These are phyloP conservation scores for Platorchestia sp. DNA, from an alignment of 1,140 invertebrate genomes.

Conservation along the genomic window DNA sequence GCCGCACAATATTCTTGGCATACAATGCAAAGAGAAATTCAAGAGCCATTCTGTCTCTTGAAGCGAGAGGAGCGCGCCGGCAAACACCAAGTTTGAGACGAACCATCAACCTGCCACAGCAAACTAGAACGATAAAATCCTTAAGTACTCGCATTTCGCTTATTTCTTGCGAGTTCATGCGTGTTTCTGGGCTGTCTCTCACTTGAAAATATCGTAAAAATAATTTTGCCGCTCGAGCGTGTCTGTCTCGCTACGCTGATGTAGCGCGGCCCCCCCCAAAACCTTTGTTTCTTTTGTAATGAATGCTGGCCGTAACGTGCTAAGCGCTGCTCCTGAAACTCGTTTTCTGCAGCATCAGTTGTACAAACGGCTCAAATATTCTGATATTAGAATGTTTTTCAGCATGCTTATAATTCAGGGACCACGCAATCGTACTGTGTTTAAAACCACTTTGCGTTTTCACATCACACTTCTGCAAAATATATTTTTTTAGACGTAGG, in stretches of 20 bases:
- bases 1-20: slow-evolving; percentile 20
- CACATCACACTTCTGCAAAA: background rate
- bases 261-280: background rate
- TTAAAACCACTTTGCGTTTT: background rate
- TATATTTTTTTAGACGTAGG: too few species aligned
- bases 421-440: background rate
- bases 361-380: background rate
- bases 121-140: slow-evolving; percentile 42
- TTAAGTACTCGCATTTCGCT: background rate
- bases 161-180: slow-evolving; percentile 17
- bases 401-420: background rate
- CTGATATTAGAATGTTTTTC: background rate
- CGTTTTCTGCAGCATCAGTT: background rate
- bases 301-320: background rate
- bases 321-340: background rate
- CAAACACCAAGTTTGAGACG: slow-evolving; percentile 50
- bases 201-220: slow-evolving; percentile 16
- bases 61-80: slow-evolving; percentile 3
- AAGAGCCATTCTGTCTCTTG: slow-evolving; percentile 43
- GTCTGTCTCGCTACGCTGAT: background rate
- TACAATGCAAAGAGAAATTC: slow-evolving; percentile 21
- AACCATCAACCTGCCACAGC: slow-evolving; percentile 32
- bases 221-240: background rate
- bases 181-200: background rate
- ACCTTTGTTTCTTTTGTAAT: background rate